Percentiles rank a stretch among this genome's conserved stretches.
Conservation (phyloP, 1,140 invertebrate genomes). For the Cotesia vestalis region DNA sequence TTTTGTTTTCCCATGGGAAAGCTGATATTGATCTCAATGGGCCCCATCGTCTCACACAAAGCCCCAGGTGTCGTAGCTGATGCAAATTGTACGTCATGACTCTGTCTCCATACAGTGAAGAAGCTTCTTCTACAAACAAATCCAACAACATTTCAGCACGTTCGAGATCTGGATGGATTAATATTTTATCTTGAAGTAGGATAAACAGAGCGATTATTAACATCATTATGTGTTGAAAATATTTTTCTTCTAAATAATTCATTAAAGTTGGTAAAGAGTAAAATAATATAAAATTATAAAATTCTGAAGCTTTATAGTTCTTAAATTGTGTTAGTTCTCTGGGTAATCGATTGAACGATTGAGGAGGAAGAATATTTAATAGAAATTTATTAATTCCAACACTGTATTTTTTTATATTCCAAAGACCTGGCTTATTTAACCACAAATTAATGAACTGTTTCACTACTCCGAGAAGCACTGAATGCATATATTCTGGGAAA, state of each 20-base stretch:
- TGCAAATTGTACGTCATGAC: conserved; percentile 42
- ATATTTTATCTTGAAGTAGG: conserved; percentile 36
- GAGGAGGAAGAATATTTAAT: conserved; percentile 37
- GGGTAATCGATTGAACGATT: conserved; percentile 37
- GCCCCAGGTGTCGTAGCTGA: conserved; percentile 40
- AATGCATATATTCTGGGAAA: conserved; percentile 47
- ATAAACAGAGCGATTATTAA: conserved; percentile 36
- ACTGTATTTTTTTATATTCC: conserved; percentile 32
- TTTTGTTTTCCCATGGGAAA: conserved; percentile 42
- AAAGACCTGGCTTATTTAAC: conserved; percentile 26
- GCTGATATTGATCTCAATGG: conserved; percentile 40
- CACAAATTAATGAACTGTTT: conserved; percentile 32
- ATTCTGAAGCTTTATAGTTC: conserved; percentile 43
- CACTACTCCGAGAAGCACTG: conserved; percentile 38
- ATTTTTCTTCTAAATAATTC: conserved; percentile 40
- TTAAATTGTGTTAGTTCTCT: conserved; percentile 25
- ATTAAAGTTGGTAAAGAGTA: conserved; percentile 38
- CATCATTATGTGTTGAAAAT: conserved; percentile 44
- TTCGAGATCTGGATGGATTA: conserved; percentile 27
- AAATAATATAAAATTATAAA: conserved; percentile 40
- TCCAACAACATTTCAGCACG: conserved; percentile 38
- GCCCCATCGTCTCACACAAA: conserved; percentile 44
- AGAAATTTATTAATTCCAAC: conserved; percentile 34
- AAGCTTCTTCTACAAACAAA: conserved; percentile 39
- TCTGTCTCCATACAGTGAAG: conserved; percentile 36